phyloP scores from a whole-genome alignment of 2,113 vertebrate genomes.

The Dipodomys merriami region DNA sequence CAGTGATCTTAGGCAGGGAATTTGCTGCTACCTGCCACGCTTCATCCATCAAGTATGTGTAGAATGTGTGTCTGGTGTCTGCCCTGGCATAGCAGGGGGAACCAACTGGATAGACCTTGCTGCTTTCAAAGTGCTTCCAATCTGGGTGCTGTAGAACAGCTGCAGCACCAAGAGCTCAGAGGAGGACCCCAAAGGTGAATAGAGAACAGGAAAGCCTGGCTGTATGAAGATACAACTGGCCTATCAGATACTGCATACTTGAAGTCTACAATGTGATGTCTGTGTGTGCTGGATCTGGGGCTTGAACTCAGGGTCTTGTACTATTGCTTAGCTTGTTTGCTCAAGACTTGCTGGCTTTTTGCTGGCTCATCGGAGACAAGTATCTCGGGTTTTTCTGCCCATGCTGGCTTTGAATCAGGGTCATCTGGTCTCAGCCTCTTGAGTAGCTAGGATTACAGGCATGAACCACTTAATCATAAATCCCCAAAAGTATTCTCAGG shows the following conservation, averaged over 20 bases:
- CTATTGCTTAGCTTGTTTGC: too few species aligned
- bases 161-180: neutral
- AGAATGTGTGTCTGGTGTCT: neutral
- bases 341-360: too few species aligned
- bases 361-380: too few species aligned
- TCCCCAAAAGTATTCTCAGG: neutral
- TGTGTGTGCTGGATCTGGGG: too few species aligned
- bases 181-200: neutral
- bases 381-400: too few species aligned
- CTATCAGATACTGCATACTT: neutral
- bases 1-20: neutral
- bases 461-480: neutral
- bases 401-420: too few species aligned
- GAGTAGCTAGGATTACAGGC: too few species aligned
- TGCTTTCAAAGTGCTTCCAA: neutral
- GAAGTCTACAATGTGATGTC: neutral
- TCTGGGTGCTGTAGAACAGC: too few species aligned
- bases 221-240: neutral
- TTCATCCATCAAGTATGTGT: neutral
- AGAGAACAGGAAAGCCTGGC: neutral
- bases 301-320: too few species aligned
- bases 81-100: neutral
- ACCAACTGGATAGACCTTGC: rapidly evolving
- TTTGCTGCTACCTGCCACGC: neutral
- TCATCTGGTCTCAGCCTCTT: too few species aligned